Evolutionary conservation across 2,888 invertebrate species (phyloP).

Genomic region (Synanthedon formicaeformis): DNA sequence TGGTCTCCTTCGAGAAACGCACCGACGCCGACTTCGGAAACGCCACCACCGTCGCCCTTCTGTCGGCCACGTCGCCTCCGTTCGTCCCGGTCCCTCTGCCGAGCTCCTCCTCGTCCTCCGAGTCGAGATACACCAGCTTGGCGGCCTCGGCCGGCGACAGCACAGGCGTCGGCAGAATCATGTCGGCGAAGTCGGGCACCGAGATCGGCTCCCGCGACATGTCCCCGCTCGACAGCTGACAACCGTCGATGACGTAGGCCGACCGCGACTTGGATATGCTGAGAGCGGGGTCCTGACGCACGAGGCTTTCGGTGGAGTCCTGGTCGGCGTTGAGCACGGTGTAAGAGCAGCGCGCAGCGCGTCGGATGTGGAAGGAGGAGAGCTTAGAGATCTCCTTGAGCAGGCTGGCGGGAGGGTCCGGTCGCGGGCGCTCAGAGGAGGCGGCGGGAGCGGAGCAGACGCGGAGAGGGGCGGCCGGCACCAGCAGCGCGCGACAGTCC

Average conservation of each 20-base stretch:
- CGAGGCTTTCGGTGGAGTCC: conserved; percentile 76
- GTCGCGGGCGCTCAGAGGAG: conserved; percentile 21
- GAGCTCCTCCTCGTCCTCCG: conserved; percentile 70
- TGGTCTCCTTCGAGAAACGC: conserved; percentile 62
- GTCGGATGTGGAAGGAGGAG: conserved; percentile 77
- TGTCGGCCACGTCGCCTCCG: conserved; percentile 19
- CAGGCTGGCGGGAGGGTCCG: conserved; percentile 58
- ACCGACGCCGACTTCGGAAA: conserved; percentile 72
- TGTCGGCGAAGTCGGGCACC: conserved; percentile 78
- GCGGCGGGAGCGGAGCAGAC: conserved; percentile 16
- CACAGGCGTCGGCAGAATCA: conserved; percentile 74
- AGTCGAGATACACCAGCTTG: conserved; percentile 77
- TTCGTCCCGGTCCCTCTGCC: conserved; percentile 31
- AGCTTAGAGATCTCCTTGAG: conserved; percentile 77
- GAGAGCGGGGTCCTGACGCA: conserved; percentile 33
- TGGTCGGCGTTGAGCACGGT: conserved; percentile 73
- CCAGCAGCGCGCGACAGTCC: conserved; percentile 75
- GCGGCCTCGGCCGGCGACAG: conserved; percentile 77
- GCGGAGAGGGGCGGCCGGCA: conserved; percentile 55
- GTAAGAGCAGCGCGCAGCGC: conserved; percentile 78
- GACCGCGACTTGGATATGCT: conserved; percentile 70
- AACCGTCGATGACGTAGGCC: conserved; percentile 66
- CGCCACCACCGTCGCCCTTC: conserved; percentile 52
- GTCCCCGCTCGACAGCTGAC: conserved; percentile 34
- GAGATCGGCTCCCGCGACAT: conserved; percentile 78